These are phyloP conservation scores for Crotalus viridis DNA, from an alignment of 2,113 vertebrate species.

Conservation along the genomic window DNA sequence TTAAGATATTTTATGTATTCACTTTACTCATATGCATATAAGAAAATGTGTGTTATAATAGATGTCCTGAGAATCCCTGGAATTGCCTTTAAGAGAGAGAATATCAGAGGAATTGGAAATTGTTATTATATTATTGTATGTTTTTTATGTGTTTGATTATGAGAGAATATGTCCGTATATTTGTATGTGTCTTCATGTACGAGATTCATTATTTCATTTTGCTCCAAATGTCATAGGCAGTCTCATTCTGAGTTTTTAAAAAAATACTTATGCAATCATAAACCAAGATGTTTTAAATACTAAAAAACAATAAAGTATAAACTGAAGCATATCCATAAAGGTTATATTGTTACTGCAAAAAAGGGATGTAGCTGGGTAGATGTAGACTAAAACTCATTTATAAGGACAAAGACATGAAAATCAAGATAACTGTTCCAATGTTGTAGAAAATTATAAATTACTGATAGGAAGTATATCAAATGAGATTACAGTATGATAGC, in stretches of 20 bases:
- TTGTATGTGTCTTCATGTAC: not conserved
- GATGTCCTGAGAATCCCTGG: not conserved
- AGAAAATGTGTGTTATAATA: constrained; percentile 5
- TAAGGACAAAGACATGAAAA: not conserved
- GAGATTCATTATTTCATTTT: not conserved
- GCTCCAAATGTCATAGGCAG: not conserved
- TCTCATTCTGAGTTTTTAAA: not conserved
- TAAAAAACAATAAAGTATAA: not conserved
- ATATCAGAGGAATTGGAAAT: not conserved
- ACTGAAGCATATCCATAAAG: not conserved
- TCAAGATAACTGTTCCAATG: not conserved
- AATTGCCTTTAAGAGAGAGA: not conserved
- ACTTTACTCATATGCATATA: not conserved
- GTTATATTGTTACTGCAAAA: not conserved
- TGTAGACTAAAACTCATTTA: not conserved
- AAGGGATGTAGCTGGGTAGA: not conserved
- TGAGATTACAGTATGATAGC: not conserved
- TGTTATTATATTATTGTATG: not conserved
- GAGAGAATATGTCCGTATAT: not conserved
- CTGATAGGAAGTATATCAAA: not conserved
- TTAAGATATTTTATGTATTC: constrained; percentile 33
- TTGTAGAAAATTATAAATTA: not conserved
- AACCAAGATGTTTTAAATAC: not conserved
- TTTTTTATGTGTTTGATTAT: not conserved
- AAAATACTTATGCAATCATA: not conserved